These are phyloP conservation scores for Perodicticus potto DNA, from an alignment of 2,797 vertebrate species.

Conservation along the genomic window DNA sequence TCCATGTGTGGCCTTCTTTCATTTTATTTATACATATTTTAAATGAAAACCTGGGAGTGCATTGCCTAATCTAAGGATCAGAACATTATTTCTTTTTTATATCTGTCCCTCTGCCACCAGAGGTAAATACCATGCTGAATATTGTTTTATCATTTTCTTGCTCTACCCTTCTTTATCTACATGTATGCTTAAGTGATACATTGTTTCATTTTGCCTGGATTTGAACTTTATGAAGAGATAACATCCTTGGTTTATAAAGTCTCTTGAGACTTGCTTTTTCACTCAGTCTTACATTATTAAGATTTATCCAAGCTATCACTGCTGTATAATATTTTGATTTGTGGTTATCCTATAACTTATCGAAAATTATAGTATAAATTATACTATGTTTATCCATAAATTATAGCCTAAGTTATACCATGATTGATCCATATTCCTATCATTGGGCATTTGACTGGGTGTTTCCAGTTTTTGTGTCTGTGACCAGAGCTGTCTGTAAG, in stretches of 20 bases:
- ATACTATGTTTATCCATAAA: not conserved
- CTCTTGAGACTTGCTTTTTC: not conserved
- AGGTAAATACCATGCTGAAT: not conserved
- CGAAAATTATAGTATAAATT: not conserved
- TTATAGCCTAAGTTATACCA: not conserved
- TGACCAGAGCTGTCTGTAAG: not conserved
- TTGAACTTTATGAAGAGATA: slow-evolving; percentile 29
- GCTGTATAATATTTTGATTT: slow-evolving; percentile 9
- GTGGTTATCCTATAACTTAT: not conserved
- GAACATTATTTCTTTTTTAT: not conserved
- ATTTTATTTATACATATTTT: slow-evolving; percentile 8
- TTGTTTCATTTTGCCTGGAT: slow-evolving; percentile 34
- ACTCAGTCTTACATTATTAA: not conserved
- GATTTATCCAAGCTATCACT: not conserved
- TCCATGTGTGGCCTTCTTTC: not conserved
- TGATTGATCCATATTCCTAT: not conserved
- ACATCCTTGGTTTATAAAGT: not conserved
- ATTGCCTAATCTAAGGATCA: not conserved
- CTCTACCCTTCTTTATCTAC: not conserved
- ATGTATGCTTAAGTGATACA: not conserved
- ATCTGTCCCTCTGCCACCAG: not conserved
- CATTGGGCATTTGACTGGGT: not conserved
- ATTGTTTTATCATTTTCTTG: not conserved
- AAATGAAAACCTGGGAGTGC: not conserved
- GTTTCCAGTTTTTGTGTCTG: not conserved